These are phyloP conservation scores for Danionella cerebrum DNA, from an alignment of 2,113 vertebrate species.

Conservation along the genomic window DNA sequence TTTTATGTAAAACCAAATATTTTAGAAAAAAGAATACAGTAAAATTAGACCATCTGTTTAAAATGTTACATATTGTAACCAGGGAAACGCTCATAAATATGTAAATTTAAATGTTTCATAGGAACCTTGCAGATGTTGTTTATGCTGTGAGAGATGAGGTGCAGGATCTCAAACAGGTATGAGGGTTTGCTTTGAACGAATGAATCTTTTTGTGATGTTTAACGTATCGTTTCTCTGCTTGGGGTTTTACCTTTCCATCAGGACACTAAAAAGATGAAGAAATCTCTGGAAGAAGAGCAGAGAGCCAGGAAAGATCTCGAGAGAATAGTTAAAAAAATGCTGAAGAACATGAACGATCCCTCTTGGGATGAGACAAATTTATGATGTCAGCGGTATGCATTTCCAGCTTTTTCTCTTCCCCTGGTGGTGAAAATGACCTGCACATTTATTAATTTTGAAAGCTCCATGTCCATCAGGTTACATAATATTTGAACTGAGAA, in stretches of 20 bases:
- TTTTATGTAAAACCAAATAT: too few species aligned
- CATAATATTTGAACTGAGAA: neutral
- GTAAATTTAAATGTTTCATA: constrained; percentile 49
- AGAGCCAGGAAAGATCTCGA: constrained; percentile 89
- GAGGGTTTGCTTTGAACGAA: too few species aligned
- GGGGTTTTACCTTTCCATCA: constrained; percentile 45
- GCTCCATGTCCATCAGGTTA: too few species aligned
- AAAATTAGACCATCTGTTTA: too few species aligned
- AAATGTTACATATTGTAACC: too few species aligned
- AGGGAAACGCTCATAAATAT: too few species aligned
- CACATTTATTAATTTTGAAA: too few species aligned
- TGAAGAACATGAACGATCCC: constrained; percentile 91
- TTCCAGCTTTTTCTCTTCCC: neutral
- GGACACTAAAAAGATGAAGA: constrained; percentile 98
- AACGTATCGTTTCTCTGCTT: neutral
- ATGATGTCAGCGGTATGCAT: constrained; percentile 52
- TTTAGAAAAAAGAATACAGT: too few species aligned
- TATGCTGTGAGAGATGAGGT: constrained; percentile 90
- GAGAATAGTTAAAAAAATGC: constrained; percentile 83
- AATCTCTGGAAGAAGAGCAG: constrained; percentile 90
- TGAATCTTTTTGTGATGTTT: neutral
- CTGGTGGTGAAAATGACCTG: neutral
- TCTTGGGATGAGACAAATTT: constrained; percentile 97
- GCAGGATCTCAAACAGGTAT: constrained; percentile 88
- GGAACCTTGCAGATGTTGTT: constrained; percentile 91